These are phyloP conservation scores for Puffinus mauretanicus DNA, from an alignment of 2,113 vertebrate species.

Conservation along the genomic window DNA sequence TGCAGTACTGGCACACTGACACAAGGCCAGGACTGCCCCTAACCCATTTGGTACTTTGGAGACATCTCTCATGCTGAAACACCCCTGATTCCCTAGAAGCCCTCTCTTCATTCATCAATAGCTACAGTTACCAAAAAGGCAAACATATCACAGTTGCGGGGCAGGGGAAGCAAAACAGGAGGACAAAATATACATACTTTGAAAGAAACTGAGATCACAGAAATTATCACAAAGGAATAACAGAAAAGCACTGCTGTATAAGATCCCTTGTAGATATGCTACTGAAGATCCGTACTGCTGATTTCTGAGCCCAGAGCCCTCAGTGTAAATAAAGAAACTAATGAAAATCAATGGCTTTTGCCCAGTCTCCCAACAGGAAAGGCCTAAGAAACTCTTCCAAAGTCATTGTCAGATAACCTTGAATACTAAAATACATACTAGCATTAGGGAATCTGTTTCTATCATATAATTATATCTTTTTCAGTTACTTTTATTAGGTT, in stretches of 20 bases:
- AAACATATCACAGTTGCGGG: background rate
- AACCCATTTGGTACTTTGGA: background rate
- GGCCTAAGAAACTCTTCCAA: background rate
- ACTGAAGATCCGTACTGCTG: background rate
- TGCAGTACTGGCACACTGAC: background rate
- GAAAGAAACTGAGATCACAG: background rate
- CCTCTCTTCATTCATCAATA: background rate
- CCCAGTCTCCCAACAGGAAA: background rate
- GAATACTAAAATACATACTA: background rate
- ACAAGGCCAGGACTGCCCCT: background rate
- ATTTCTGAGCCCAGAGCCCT: background rate
- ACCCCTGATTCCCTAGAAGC: background rate
- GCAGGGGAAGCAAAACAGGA: background rate
- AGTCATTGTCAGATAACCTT: background rate
- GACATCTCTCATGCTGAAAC: background rate
- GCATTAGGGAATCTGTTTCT: background rate
- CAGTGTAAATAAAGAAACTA: background rate
- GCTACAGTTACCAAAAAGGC: background rate
- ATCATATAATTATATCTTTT: background rate
- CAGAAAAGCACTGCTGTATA: background rate
- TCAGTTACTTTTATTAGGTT: background rate
- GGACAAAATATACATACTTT: background rate
- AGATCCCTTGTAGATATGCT: background rate
- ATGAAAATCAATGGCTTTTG: background rate
- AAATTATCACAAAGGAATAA: background rate